Percentiles rank a stretch among this genome's conserved stretches.
phyloP scores from a whole-genome alignment of 2,797 vertebrate genomes.

The Hypotaenidia okinawae region DNA sequence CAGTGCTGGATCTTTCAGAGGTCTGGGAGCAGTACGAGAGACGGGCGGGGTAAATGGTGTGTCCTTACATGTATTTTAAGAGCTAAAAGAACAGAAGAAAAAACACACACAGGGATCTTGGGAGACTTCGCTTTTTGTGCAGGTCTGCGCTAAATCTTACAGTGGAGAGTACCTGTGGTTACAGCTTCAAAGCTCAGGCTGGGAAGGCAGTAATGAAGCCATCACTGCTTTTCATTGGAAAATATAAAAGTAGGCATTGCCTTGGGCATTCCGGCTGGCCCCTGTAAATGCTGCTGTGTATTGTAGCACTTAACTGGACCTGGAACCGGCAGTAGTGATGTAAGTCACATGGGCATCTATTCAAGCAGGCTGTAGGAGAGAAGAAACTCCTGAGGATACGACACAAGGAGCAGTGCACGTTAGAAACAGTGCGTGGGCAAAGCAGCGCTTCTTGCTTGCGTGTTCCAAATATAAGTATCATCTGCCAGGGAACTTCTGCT shows the following conservation, averaged over 20 bases:
- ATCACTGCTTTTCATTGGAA: not conserved
- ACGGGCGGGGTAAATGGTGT: not conserved
- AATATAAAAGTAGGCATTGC: not conserved
- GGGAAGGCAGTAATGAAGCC: not conserved
- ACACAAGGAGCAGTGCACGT: not conserved
- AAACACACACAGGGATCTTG: not conserved
- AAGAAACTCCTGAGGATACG: not conserved
- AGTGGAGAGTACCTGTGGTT: not conserved
- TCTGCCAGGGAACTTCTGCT: conserved; percentile 36
- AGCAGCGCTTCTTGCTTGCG: conserved; percentile 7
- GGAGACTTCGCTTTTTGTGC: not conserved
- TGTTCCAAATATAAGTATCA: not conserved
- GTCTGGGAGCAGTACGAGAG: not conserved
- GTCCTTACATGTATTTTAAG: not conserved
- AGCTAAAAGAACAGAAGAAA: not conserved
- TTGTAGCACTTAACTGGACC: not conserved
- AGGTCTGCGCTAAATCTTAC: not conserved
- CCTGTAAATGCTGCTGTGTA: not conserved
- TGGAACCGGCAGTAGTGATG: not conserved
- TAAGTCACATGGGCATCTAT: not conserved
- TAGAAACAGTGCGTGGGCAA: conserved; percentile 3
- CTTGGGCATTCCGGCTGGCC: not conserved
- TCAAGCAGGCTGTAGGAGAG: not conserved
- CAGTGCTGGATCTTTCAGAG: not conserved
- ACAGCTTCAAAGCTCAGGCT: conserved; percentile 5